phyloP scores from a whole-genome alignment of 53 echinoderm and acorn worm species.

The Echinometra lucunter region DNA sequence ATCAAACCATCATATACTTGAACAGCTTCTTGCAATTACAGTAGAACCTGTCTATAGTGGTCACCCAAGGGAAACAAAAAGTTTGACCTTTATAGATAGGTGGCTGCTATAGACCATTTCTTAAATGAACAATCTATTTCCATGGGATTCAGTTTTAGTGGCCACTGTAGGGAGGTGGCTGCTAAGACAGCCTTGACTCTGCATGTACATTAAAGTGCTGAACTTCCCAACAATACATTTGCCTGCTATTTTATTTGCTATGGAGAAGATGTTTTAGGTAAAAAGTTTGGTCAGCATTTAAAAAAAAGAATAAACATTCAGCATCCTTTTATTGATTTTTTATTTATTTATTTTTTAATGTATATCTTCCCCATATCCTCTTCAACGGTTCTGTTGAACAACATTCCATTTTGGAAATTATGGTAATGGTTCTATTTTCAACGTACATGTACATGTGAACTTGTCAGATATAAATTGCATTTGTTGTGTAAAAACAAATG shows the following conservation, averaged over 20 bases:
- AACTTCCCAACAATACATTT: background rate
- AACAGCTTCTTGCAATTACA: background rate
- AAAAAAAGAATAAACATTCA: background rate
- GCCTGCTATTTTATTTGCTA: background rate
- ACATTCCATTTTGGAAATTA: background rate
- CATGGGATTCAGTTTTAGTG: too few species aligned
- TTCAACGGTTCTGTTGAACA: background rate
- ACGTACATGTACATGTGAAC: too few species aligned
- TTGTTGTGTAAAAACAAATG: too few species aligned
- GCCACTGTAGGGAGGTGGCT: too few species aligned
- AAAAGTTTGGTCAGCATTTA: background rate
- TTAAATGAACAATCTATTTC: too few species aligned
- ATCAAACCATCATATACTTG: background rate
- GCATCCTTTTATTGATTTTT: background rate
- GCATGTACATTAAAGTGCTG: too few species aligned
- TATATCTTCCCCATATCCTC: background rate
- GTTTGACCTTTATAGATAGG: too few species aligned
- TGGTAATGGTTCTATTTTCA: background rate
- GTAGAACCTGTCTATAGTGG: too few species aligned
- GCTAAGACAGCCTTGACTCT: too few species aligned
- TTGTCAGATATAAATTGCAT: background rate
- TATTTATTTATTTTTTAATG: background rate
- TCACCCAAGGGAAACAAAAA: too few species aligned
- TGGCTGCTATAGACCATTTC: too few species aligned
- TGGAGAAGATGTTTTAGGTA: background rate